Evolutionary conservation across 2,888 invertebrate genomes (phyloP).

Genomic region (Troilus luridus): DNA sequence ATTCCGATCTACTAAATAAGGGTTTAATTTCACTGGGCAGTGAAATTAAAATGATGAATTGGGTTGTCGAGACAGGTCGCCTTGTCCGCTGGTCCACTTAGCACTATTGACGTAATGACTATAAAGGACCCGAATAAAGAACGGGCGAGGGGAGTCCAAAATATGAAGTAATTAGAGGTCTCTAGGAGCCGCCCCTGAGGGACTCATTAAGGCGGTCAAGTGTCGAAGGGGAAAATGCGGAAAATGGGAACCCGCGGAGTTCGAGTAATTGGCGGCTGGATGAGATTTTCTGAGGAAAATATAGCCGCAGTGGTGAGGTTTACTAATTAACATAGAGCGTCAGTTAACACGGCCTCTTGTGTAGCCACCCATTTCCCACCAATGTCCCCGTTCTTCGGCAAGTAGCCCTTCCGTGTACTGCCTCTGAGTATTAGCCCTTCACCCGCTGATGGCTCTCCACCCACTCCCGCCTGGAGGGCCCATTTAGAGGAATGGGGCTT

Average conservation of each 20-base stretch:
- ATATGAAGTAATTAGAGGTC: conserved; percentile 41
- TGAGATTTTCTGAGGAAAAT: conserved; percentile 25
- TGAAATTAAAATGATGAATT: background rate
- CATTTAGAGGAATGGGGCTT: conserved; percentile 2
- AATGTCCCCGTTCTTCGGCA: conserved; percentile 3
- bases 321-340: conserved; percentile 16
- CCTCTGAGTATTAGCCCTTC: conserved; percentile 22
- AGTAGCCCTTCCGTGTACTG: conserved; percentile 1
- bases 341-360: conserved; percentile 14
- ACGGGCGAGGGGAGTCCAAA: conserved; percentile 20
- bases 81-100: background rate
- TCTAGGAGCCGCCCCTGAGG: conserved; percentile 10
- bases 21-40: background rate
- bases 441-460: conserved; percentile 26
- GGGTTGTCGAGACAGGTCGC: background rate
- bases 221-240: conserved; percentile 40
- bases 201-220: conserved; percentile 44
- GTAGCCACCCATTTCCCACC: conserved; percentile 12
- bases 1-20: background rate
- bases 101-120: conserved; percentile 9
- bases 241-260: conserved; percentile 8
- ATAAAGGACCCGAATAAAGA: background rate
- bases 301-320: background rate
- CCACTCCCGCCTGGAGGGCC: background rate
- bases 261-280: conserved; percentile 26